phyloP scores from a whole-genome alignment of 2,797 vertebrate species.

The Melanotaenia boesemani region DNA sequence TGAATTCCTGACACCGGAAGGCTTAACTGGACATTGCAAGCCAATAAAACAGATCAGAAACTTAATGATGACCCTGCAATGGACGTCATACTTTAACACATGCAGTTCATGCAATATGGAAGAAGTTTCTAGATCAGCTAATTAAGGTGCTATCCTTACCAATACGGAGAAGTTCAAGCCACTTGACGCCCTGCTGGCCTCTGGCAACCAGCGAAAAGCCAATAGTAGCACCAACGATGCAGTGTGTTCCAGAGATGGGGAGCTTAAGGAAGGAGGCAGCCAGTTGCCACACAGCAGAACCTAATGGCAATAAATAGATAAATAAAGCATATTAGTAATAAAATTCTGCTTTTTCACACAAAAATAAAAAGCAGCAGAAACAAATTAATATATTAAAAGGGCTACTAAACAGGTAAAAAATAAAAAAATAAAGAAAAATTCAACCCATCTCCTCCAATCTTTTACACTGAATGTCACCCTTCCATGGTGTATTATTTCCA shows the following conservation, averaged over 20 bases:
- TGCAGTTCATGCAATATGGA: background rate
- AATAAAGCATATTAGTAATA: background rate
- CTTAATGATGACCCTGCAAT: background rate
- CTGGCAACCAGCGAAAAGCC: conserved; percentile 93
- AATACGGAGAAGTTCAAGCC: conserved; percentile 92
- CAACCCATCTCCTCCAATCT: too few relatives aligned
- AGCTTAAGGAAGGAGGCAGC: conserved; percentile 95
- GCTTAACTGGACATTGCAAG: background rate
- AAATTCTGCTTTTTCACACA: background rate
- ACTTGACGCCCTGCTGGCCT: conserved; percentile 91
- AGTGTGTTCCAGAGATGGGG: conserved; percentile 98
- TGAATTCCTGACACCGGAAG: background rate
- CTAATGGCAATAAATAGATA: conserved; percentile 70
- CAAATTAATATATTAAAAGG: too few relatives aligned
- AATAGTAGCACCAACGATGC: conserved; percentile 98
- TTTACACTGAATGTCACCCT: too few relatives aligned
- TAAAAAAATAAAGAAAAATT: too few relatives aligned
- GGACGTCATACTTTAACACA: background rate
- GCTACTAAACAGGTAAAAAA: too few relatives aligned
- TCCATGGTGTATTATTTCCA: too few relatives aligned
- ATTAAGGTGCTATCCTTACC: conserved; percentile 82
- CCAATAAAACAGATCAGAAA: background rate
- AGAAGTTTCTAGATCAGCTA: conserved; percentile 8
- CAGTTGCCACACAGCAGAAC: conserved; percentile 98
- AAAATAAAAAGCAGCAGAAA: too few relatives aligned